Percentiles rank a stretch among this genome's conserved stretches.
phyloP scores from a whole-genome alignment of 2,888 invertebrate genomes.

The Galerucella pusilla region DNA sequence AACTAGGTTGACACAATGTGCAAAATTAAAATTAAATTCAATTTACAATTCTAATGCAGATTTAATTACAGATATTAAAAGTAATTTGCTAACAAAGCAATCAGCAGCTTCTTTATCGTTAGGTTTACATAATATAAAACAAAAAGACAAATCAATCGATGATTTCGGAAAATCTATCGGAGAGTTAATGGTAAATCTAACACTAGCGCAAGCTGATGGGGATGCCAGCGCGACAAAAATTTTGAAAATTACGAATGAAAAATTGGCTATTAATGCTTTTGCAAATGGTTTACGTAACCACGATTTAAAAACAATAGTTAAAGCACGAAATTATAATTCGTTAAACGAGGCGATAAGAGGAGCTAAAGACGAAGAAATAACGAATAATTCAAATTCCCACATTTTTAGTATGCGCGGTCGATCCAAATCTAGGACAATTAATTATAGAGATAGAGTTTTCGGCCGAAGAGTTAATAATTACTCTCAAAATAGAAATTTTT shows the following conservation, averaged over 20 bases:
- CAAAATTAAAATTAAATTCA: slow-evolving; percentile 40
- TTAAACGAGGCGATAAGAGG: slow-evolving; percentile 32
- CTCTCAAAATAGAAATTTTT: too few relatives aligned
- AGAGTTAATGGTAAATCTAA: slow-evolving; percentile 39
- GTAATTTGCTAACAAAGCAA: slow-evolving; percentile 39
- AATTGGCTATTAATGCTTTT: slow-evolving; percentile 45
- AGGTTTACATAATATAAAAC: slow-evolving; percentile 34
- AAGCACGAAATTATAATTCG: slow-evolving; percentile 32
- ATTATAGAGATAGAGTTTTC: too few relatives aligned
- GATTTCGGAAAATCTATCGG: slow-evolving; percentile 41
- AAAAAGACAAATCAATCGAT: slow-evolving; percentile 37
- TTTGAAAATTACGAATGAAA: slow-evolving; percentile 42
- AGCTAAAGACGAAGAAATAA: slow-evolving; percentile 17
- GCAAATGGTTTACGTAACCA: slow-evolving; percentile 42
- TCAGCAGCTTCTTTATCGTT: slow-evolving; percentile 35
- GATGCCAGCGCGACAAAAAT: slow-evolving; percentile 25
- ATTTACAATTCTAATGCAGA: slow-evolving; percentile 30
- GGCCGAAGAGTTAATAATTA: too few relatives aligned
- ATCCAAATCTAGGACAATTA: too few relatives aligned
- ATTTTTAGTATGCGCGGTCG: too few relatives aligned
- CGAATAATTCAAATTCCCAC: neutral
- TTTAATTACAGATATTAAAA: slow-evolving; percentile 39
- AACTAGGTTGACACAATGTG: slow-evolving; percentile 31
- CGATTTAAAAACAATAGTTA: slow-evolving; percentile 30
- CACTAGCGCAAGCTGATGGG: slow-evolving; percentile 43